A percentile compares a stretch with the other conserved stretches of the same genome.
These are phyloP conservation scores for Megalops cyprinoides DNA, from an alignment of 2,797 vertebrate species.

Conservation along the genomic window DNA sequence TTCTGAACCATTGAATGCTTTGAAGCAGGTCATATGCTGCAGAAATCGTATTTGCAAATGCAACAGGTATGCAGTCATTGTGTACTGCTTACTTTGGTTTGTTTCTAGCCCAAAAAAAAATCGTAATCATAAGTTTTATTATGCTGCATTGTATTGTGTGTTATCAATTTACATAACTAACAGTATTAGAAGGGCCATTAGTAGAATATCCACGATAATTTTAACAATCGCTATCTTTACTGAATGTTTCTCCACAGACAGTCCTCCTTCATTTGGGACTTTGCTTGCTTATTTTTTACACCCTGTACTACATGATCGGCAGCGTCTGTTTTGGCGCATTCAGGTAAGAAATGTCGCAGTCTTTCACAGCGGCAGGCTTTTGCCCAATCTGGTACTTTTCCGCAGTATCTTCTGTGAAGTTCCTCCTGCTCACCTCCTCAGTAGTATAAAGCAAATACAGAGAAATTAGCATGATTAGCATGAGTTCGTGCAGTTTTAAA, in stretches of 20 bases:
- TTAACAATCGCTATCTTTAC: no score
- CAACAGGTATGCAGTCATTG: neutral
- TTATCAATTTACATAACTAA: neutral
- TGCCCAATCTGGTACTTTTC: neutral
- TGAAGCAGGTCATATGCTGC: neutral
- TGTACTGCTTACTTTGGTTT: neutral
- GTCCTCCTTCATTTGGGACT: slow-evolving; percentile 68
- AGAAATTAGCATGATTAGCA: no score
- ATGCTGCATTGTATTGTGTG: neutral
- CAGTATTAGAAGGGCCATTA: neutral
- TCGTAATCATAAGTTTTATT: neutral
- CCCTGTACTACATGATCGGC: slow-evolving; percentile 75
- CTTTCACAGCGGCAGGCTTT: neutral
- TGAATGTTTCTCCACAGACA: slow-evolving; percentile 51
- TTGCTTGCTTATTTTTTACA: slow-evolving; percentile 76
- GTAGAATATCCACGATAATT: no score
- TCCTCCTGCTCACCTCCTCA: neutral
- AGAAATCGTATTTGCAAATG: neutral
- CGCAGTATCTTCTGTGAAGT: neutral
- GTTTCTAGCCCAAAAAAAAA: neutral
- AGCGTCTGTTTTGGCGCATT: slow-evolving; percentile 76
- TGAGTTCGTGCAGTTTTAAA: neutral
- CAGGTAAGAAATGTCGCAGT: slow-evolving; percentile 60
- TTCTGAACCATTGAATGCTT: neutral
- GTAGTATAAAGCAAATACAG: no score